Percentiles rank a stretch among this genome's conserved stretches.
Conservation (phyloP, 2,888 invertebrate genomes). For the Ormia ochracea region DNA sequence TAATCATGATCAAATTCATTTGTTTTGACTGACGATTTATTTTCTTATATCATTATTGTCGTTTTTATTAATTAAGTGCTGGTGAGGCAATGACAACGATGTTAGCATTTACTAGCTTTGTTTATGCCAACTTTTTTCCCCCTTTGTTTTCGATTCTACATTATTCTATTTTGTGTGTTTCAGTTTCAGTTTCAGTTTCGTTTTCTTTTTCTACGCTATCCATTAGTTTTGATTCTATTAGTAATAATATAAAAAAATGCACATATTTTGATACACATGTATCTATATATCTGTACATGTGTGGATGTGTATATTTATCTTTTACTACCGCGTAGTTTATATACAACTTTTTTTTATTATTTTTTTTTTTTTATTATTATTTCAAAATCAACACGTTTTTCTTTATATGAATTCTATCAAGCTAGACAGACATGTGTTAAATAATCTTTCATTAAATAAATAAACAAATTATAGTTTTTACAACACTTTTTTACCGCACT, state of each 20-base stretch:
- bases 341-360: constrained; percentile 7
- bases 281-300: neutral
- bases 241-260: no score
- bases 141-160: neutral
- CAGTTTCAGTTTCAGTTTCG: neutral
- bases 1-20: constrained; percentile 44
- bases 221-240: neutral
- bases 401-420: neutral
- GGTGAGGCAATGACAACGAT: neutral
- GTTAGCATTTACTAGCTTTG: neutral
- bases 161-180: constrained; percentile 1
- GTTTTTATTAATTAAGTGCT: constrained; percentile 31
- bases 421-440: constrained; percentile 35
- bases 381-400: constrained; percentile 49
- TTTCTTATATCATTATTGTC: constrained; percentile 3
- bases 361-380: constrained; percentile 18
- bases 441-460: constrained; percentile 18
- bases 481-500: neutral
- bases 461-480: constrained; percentile 33
- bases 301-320: neutral
- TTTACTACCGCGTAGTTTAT: constrained; percentile 26
- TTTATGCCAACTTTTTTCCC: constrained; percentile 19
- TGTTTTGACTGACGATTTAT: constrained; percentile 42
- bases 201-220: neutral
- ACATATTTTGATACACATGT: no score